phyloP scores from a whole-genome alignment of 2,888 invertebrate genomes.

The Drosophila atripex region DNA sequence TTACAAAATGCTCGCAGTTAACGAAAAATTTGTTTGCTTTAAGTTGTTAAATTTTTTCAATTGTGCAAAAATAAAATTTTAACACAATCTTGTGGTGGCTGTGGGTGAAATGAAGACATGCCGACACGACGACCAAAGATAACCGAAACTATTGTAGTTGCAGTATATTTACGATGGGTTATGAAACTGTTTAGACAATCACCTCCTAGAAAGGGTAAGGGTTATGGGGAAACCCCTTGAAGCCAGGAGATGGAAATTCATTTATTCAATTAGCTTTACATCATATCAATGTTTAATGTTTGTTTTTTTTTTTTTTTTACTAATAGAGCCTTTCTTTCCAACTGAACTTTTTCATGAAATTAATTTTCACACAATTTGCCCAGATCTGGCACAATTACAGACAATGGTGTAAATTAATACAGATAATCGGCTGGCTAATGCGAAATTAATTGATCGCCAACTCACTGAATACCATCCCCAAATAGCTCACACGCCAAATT shows the following conservation, averaged over 20 bases:
- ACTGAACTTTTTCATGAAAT: neutral
- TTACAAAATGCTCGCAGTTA: constrained; percentile 63
- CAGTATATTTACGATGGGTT: constrained; percentile 15
- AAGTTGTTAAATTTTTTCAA: constrained; percentile 63
- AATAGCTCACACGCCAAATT: constrained; percentile 42
- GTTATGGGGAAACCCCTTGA: neutral
- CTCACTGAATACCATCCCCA: constrained; percentile 12
- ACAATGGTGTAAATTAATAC: neutral
- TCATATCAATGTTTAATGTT: neutral
- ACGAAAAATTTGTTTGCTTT: constrained; percentile 46
- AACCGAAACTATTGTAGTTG: constrained; percentile 9
- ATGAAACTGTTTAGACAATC: constrained; percentile 30
- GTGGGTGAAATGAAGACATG: constrained; percentile 39
- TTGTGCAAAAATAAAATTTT: constrained; percentile 57
- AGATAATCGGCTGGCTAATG: constrained; percentile 48
- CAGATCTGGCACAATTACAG: neutral
- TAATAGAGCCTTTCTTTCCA: too few species aligned
- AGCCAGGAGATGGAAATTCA: neutral
- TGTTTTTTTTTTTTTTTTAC: too few species aligned
- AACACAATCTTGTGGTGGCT: constrained; percentile 41
- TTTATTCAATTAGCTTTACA: neutral
- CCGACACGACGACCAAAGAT: constrained; percentile 24
- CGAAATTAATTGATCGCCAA: constrained; percentile 64
- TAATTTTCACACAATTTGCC: neutral
- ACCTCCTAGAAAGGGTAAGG: constrained; percentile 27